Conservation (phyloP, 2,113 vertebrate species). For the Orcinus orca region DNA sequence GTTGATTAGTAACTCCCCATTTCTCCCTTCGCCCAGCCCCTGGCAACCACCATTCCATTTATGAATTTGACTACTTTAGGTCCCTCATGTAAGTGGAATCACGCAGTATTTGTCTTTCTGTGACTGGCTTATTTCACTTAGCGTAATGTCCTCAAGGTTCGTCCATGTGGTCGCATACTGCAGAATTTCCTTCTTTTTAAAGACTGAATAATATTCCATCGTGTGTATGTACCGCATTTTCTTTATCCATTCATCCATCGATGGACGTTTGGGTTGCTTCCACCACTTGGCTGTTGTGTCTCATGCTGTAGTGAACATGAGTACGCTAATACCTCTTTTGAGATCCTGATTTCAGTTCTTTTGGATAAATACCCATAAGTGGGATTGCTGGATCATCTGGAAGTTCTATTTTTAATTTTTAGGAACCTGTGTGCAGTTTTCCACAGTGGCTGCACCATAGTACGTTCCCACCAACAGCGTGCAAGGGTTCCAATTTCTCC, state of each 20-base stretch:
- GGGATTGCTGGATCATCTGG: background rate
- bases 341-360: background rate
- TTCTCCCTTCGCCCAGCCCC: background rate
- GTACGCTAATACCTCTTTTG: background rate
- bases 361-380: background rate
- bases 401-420: background rate
- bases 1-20: no score
- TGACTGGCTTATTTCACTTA: background rate
- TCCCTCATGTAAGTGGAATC: background rate
- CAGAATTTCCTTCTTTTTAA: background rate
- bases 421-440: background rate
- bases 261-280: rapidly evolving
- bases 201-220: background rate
- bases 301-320: background rate
- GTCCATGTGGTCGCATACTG: background rate
- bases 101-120: background rate
- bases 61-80: background rate
- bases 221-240: background rate
- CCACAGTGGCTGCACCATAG: background rate
- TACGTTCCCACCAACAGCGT: background rate
- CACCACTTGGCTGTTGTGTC: background rate
- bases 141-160: background rate
- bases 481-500: background rate
- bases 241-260: background rate
- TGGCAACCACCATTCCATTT: background rate